Base-by-base conservation (phyloP, 1,140 invertebrate genomes). In the Aphelinus certus region DNA sequence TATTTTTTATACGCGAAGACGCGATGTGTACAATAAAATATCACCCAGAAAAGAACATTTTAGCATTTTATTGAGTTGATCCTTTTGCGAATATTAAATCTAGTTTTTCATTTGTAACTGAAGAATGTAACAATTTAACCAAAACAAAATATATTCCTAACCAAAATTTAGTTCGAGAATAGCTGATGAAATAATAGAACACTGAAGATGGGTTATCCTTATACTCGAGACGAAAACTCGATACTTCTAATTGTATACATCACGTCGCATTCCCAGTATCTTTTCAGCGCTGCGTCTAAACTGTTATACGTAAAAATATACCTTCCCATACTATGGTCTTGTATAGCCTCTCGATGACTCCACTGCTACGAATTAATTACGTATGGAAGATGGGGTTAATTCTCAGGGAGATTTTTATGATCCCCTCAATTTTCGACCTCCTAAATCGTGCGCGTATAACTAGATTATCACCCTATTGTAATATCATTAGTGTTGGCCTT, bases 1-100 rank as follows among this genome's bases (percentile, higher is more conserved):
- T 70, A 75, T 69, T 70, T 65, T 68, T 72, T 78, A 62, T 64
- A 64, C 66, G 49, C 53, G n/a, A 73, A 65, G 73, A 58, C 61
- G 68, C 67, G 53, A 74, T 63, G 64, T 77, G 67, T 62, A 63
- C 57, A 77, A 77, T 74, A 77, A 75, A 75, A 57, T 77, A 69
- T 64, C 63, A 61, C n/a, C 55, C 51, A 5, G 70, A 69, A 64
- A 49, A 3, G 53, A 65, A 60, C 47, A 58, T 72, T 64, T 55
- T 71, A n/a, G 57, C 43, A 43, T 56, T 64, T 73, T 45, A 76
- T 57, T 26, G 26, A 26, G 26, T 26, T 26, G 26, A 26, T 26
- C 26, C 26, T 26, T 26, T 26, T 26, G 26, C 26, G 26, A 26
- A 26, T 26, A 26, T 26, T 26, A 26, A 26, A 26, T 26, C 26